Base-by-base conservation (phyloP, 2,113 vertebrate species). In the Physeter macrocephalus region DNA sequence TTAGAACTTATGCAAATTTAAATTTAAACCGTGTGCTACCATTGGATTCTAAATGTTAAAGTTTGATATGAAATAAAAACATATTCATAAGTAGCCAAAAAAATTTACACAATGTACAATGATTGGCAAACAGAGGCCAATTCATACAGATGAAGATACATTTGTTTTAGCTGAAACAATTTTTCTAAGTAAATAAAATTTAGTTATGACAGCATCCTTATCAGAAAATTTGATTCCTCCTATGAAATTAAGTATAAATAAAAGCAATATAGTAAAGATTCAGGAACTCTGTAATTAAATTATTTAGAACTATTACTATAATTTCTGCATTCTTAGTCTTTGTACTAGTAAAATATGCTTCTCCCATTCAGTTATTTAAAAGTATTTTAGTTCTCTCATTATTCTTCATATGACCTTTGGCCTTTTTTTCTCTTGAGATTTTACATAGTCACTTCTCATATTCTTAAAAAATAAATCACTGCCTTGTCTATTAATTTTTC, bases 381-480 rank as follows among this genome's bases (percentile, higher is more conserved):
- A 88, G 34, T 52, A 88, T 88, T 91, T 93, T 69, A 82, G 39
- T 95, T 92, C 62, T 83, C 31, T 74, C 20, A 82, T 52, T 29
- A 86, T 62, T 54, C 25, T 77, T 95, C 43, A 77, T 61, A 82
- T 75, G 31, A 84, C 12, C 23, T 84, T 90, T 78, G n/a, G 46
- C 88, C 27, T 86, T 86, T 86, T 74, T 78, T 31, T 59, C 21
- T 88, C 49, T 91, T 84, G 20, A 81, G 41, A 81, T 57, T 90
- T 91, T 95, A 83, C 14, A 94, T 54, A 94, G 62, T 87, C 31
- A 92, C 20, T 93, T 95, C 36, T 84, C 67, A 90, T 74, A 67
- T 94, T 94, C 71, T 90, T 81, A 61, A 82, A 95, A 46, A 93
- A 95, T 78, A 72, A 84, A 95, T 74, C 15, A 74, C n/a, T 91